Percentiles rank a stretch among this genome's conserved stretches.
phyloP scores from a whole-genome alignment of 2,888 invertebrate species.

The Apamea monoglypha region DNA sequence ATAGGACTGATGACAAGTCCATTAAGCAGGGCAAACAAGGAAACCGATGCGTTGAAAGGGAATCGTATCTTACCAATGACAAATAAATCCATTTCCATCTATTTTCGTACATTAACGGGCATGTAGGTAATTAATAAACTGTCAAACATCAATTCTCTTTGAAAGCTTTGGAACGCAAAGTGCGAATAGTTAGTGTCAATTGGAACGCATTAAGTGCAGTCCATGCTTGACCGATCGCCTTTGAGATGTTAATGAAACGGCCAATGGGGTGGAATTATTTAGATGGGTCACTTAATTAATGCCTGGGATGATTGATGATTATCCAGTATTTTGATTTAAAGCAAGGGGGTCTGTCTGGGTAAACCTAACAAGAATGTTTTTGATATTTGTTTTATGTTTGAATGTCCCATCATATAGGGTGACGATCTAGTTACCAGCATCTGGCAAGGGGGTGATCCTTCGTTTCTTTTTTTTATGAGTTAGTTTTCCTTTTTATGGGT shows the following conservation, averaged over 20 bases:
- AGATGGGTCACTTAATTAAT: conserved; percentile 4
- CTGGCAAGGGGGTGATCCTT: too few species aligned
- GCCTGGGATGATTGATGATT: background rate
- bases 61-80: background rate
- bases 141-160: conserved; percentile 33
- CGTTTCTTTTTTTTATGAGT: too few species aligned
- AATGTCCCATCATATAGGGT: too few species aligned
- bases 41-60: background rate
- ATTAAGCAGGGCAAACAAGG: background rate
- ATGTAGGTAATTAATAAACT: conserved; percentile 4
- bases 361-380: background rate
- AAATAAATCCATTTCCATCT: background rate
- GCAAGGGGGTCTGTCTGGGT: background rate
- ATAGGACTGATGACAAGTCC: conserved; percentile 7
- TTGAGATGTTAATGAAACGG: conserved; percentile 26
- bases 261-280: conserved; percentile 11
- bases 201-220: conserved; percentile 1
- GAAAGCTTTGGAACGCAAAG: conserved; percentile 3
- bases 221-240: conserved; percentile 27
- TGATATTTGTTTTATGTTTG: background rate
- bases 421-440: too few species aligned
- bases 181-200: conserved; percentile 11
- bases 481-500: too few species aligned
- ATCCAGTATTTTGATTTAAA: background rate
- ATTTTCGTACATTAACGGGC: background rate